These are phyloP conservation scores for Eupithecia exiguata DNA, from an alignment of 2,888 invertebrate species.

Conservation along the genomic window DNA sequence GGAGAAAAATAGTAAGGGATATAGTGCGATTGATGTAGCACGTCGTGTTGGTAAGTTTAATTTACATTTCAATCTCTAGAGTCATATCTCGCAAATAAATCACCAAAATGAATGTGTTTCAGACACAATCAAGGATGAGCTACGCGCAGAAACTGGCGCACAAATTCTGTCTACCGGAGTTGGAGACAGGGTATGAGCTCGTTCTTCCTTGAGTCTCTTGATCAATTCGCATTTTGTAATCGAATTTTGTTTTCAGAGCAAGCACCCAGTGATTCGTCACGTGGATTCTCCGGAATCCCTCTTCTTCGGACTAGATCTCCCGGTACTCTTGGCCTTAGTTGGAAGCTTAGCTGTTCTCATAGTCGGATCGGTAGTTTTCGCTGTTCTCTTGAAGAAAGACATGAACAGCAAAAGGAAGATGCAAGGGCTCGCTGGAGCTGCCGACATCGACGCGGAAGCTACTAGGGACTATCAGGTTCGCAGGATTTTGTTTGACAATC, in stretches of 20 bases:
- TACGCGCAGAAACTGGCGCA: slow-evolving; percentile 87
- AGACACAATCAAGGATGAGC: slow-evolving; percentile 86
- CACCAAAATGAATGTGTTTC: slow-evolving; percentile 43
- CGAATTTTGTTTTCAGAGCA: slow-evolving; percentile 61
- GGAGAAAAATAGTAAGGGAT: slow-evolving; percentile 85
- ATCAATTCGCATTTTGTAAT: not conserved
- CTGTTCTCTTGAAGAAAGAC: slow-evolving; percentile 88
- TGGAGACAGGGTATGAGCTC: slow-evolving; percentile 88
- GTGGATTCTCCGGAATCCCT: slow-evolving; percentile 56
- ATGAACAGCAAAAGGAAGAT: slow-evolving; percentile 91
- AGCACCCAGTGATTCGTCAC: slow-evolving; percentile 68
- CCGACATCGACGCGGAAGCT: slow-evolving; percentile 91
- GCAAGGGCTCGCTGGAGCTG: slow-evolving; percentile 86
- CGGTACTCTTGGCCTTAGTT: slow-evolving; percentile 69
- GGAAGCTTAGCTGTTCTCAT: slow-evolving; percentile 72
- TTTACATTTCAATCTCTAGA: not conserved
- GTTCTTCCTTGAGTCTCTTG: too few species aligned
- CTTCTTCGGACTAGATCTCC: slow-evolving; percentile 65
- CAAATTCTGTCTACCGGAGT: slow-evolving; percentile 89
- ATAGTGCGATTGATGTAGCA: slow-evolving; percentile 87
- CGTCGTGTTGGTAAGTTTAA: slow-evolving; percentile 84
- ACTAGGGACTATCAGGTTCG: slow-evolving; percentile 95
- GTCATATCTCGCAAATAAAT: not conserved
- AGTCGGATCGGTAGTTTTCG: slow-evolving; percentile 72
- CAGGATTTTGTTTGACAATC: slow-evolving; percentile 12